Evolutionary conservation across 2,888 invertebrate genomes (phyloP).

Genomic region (Sipunculus nudus): DNA sequence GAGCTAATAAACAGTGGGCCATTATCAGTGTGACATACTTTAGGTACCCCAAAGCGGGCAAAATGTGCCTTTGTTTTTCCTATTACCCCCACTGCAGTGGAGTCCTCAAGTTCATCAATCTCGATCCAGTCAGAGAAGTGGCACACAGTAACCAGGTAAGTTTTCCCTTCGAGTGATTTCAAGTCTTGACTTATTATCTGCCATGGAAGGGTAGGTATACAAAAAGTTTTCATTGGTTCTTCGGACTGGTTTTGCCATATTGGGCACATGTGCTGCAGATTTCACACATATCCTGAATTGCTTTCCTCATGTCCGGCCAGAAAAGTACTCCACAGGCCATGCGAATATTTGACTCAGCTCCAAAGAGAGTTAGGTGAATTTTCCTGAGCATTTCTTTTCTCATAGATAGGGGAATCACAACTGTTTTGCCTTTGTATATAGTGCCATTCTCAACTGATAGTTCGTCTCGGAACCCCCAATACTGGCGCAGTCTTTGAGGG

Average conservation of each 20-base stretch:
- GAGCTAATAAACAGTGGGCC: background rate
- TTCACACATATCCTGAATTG: slow-evolving; percentile 8
- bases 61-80: slow-evolving; percentile 7
- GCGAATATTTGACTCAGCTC: background rate
- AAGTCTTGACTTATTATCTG: slow-evolving; percentile 7
- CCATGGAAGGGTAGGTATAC: background rate
- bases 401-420: background rate
- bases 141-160: slow-evolving; percentile 11
- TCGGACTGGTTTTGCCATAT: background rate
- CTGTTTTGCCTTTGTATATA: background rate
- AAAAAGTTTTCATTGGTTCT: slow-evolving; percentile 5
- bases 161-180: background rate
- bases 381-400: background rate
- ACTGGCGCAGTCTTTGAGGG: background rate
- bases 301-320: slow-evolving; percentile 4
- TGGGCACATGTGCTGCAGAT: slow-evolving; percentile 1
- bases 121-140: slow-evolving; percentile 11
- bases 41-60: slow-evolving; percentile 1
- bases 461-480: background rate
- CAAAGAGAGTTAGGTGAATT: background rate
- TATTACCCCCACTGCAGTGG: background rate
- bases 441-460: background rate
- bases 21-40: slow-evolving; percentile 5
- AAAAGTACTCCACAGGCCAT: slow-evolving; percentile 2
- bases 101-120: background rate